Evolutionary conservation across 2,888 invertebrate species (phyloP), one percentile per base, ranked within the genome.

Genomic region (Rotaria macrura): DNA sequence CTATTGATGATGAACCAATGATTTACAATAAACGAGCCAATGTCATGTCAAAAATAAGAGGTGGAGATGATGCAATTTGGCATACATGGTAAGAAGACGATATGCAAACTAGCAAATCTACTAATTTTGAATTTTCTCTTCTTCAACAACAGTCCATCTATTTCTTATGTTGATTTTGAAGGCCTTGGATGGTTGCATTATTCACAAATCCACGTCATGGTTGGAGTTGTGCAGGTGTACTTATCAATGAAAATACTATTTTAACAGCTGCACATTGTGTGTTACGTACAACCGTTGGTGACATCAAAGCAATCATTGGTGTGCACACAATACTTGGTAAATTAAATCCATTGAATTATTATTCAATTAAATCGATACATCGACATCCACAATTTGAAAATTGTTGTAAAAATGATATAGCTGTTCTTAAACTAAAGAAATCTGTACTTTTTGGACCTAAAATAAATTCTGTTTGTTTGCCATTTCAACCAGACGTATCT

Each of bases 331-430:
- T 79, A 43, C 43, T 79, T 43, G 79, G 79, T 2, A 79, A 79
- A 79, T n/a, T 79, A 43, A 79, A 79, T 79, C 79, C 79, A n/a
- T 43, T 79, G 4, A 79, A 79, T 79, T 79, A 79, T 43, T 79
- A 79, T 79, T 43, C 79, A n/a, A 79, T 79, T n/a, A 79, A 38
- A 38, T 38, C 79, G 7, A 79, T 79, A 43, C 43, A 79, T 79
- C 79, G 79, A 25, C 79, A 79, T 79, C 79, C 79, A 12, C 25
- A 40, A 43, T 79, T 79, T 43, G 43, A 79, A 79, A 43, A n/a
- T n/a, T 79, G 79, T 43, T 79, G 79, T 43, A 79, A 79, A 79
- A 43, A 79, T n/a, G 79, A 79, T 79, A n/a, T 79, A 43, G 79
- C 79, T 25, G 38, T 79, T 6, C 9, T 79, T 40, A 79, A 79